Evolutionary conservation across 35 echinoderm and acorn worm species (phyloP), one percentile per base, ranked within the genome.

Genomic region (Heliocidaris tuberculata): DNA sequence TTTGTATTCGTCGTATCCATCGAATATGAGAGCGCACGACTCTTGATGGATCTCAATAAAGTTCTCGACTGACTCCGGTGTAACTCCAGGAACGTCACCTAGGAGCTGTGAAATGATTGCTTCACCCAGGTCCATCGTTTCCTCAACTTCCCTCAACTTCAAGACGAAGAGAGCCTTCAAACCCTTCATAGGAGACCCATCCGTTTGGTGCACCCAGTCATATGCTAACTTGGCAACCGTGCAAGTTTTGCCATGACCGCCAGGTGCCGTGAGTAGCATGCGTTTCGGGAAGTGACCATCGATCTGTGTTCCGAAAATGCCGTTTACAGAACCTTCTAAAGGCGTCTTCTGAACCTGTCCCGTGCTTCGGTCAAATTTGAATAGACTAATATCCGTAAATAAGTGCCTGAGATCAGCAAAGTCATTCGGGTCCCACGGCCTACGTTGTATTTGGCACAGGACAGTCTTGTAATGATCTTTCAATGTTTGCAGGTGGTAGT

Each of bases 391-490:
- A 49, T 93, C 47, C 29, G 91, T 93, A 48, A 52, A 93, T 48
- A 93, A 93, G 13, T 93, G 47, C 13, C 30, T 93, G 12, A 93
- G 48, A 31, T 93, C 91, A 13, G 29, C 91, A n/a, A 93, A 93
- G 91, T 93, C 91, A 31, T 49, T 93, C 13, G 91, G 91, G 48
- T 93, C 91, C 91, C 91, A 93, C 5, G 91, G 91, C 50, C 91
- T 49, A 31, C 91, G 91, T 59, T 93, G 91, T 17, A 93, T 49
- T 49, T 49, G 47, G 29, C 91, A 93, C 21, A 59, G 47, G n/a
- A 93, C 91, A 4, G 91, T 93, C 50, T 59, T 49, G 91, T 93
- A 93, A 31, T 93, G 91, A 42, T 59, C 29, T 93, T 48, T 93
- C 8, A 93, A 48, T 16, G 32, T 42, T 89, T 89, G 31, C 21